phyloP scores from a whole-genome alignment of 2,888 invertebrate species.

The Tipula lateralis region DNA sequence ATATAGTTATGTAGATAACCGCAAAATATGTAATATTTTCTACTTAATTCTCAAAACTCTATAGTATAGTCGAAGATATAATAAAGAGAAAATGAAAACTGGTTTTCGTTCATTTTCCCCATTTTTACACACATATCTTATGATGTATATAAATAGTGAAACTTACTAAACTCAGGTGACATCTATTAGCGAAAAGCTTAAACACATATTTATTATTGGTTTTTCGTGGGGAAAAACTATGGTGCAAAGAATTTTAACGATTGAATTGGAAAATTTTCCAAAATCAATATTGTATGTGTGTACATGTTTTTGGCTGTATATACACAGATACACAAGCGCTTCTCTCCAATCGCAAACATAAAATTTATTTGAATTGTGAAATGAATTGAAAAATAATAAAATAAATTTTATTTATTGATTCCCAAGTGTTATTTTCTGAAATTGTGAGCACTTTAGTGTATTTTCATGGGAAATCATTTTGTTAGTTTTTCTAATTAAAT shows the following conservation, averaged over 20 bases:
- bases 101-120: neutral
- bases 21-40: too few species aligned
- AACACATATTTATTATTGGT: neutral
- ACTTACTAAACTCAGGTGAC: too few species aligned
- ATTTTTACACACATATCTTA: too few species aligned
- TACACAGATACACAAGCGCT: neutral
- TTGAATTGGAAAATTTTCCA: slow-evolving; percentile 7
- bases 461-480: neutral
- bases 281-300: neutral
- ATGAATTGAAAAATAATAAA: slow-evolving; percentile 11
- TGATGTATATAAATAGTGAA: neutral
- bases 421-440: neutral
- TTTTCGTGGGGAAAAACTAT: neutral
- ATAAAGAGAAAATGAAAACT: neutral
- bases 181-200: neutral
- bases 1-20: too few species aligned
- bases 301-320: neutral
- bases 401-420: neutral
- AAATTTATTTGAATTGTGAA: neutral
- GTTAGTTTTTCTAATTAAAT: slow-evolving; percentile 11
- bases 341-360: neutral
- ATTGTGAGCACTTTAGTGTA: neutral
- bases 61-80: too few species aligned
- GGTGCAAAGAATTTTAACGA: neutral
- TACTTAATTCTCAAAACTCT: too few species aligned